Evolutionary conservation across 2,113 vertebrate genomes (phyloP), one percentile per base, ranked within the genome.

Genomic region (Halcyon malimbica): DNA sequence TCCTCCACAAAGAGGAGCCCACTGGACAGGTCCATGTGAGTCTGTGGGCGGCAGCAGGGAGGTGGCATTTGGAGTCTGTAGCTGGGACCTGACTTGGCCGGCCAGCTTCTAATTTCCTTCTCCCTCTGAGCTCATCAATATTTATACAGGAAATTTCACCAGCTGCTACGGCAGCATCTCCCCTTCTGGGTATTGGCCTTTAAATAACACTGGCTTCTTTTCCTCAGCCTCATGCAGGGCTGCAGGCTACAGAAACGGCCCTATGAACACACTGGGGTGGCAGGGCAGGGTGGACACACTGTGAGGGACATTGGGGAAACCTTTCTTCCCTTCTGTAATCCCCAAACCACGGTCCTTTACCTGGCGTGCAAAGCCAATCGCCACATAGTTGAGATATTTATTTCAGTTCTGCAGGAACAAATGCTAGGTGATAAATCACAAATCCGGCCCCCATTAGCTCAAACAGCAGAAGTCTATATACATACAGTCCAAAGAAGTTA

Each of bases 81-180:
- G 6, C 51, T 1, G 35, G 9, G 0, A 14, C 83, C 26, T 0
- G 0, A 1, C 29, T 25, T 13, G n/a, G 20, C 54, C 1, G 2
- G 24, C 41, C 57, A 31, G 63, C 48, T 71, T 67, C 62, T 26
- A 0, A 35, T 75, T 54, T 13, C 3, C 51, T 71, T 59, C 15
- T 41, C 28, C 62, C 3, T 0, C 62, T 16, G 53, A 31, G 9
- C 20, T 75, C 39, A 60, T 89, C 26, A 11, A n/a, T 85, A 87
- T 87, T 84, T 51, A 68, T 5, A 8, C 14, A 50, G 77, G 74
- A 67, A 63, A 74, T 42, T 8, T 69, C 70, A 26, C 28, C 73
- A 9, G 35, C 29, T 63, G 60, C 73, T 7, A 6, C 7, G 3
- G 83, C 67, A 73, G 50, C 19, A n/a, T 54, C 41, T 53, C 51